Evolutionary conservation across 2,113 vertebrate species (phyloP).

Genomic region (Anseranas semipalmata): DNA sequence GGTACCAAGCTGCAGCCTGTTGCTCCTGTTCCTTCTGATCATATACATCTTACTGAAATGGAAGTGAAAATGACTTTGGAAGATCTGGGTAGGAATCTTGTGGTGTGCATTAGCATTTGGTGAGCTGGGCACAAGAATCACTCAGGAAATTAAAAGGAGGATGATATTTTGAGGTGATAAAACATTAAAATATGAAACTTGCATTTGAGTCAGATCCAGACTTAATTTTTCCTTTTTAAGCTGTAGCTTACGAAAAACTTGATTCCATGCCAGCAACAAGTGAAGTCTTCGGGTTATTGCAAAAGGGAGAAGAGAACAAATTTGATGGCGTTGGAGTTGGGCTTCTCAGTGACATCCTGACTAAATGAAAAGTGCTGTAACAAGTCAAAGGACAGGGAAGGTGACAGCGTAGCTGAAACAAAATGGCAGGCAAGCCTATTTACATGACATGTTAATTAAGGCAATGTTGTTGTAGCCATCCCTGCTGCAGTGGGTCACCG

Average conservation of each 20-base stretch:
- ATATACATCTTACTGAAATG: neutral
- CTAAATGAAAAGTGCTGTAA: neutral
- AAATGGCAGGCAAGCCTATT: neutral
- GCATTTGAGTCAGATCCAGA: slow-evolving; percentile 4
- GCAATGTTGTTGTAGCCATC: neutral
- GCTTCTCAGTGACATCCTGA: neutral
- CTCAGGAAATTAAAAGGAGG: slow-evolving; percentile 41
- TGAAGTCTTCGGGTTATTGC: neutral
- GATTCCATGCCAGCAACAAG: neutral
- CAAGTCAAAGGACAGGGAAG: neutral
- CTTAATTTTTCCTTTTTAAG: slow-evolving; percentile 22
- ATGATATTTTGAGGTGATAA: slow-evolving; percentile 41
- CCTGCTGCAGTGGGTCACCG: too few relatives aligned
- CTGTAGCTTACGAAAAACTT: neutral
- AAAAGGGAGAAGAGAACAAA: neutral
- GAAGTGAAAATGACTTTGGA: neutral
- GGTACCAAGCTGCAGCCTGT: neutral
- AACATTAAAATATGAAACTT: slow-evolving; percentile 36
- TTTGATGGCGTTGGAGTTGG: neutral
- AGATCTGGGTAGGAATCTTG: neutral
- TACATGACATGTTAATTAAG: neutral
- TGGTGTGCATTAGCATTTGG: neutral
- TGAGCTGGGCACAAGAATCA: neutral
- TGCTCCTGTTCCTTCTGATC: neutral
- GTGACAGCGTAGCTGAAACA: neutral